Percentiles rank a stretch among this genome's conserved stretches.
Conservation (phyloP, 2,888 invertebrate species). For the Drosophila subsilvestris region DNA sequence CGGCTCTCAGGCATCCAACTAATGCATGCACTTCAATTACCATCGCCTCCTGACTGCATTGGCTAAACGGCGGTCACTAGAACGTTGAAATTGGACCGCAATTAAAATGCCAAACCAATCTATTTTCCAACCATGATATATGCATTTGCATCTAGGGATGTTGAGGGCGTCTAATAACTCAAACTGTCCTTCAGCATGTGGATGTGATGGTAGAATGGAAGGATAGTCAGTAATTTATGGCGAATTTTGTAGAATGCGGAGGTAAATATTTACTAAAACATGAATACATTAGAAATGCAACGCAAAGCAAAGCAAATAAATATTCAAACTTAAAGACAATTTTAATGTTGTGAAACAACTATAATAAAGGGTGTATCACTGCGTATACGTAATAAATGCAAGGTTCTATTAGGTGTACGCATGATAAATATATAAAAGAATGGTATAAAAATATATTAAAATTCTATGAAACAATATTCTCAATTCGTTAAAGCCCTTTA, state of each 20-base stretch:
- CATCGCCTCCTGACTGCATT: neutral
- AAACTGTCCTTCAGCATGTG: slow-evolving; percentile 44
- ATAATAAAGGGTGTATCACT: no score
- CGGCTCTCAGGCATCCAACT: no score
- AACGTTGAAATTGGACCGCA: slow-evolving; percentile 49
- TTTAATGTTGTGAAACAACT: no score
- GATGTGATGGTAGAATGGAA: neutral
- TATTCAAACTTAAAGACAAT: no score
- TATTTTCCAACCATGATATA: slow-evolving; percentile 55
- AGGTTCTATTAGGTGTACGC: neutral
- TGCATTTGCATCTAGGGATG: slow-evolving; percentile 22
- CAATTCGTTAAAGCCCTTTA: no score
- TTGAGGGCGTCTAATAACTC: slow-evolving; percentile 51
- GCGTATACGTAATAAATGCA: neutral
- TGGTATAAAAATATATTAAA: neutral
- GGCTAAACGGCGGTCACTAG: slow-evolving; percentile 20
- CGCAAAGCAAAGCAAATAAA: neutral
- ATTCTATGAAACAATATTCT: neutral
- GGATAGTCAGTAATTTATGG: slow-evolving; percentile 58
- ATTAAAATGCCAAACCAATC: slow-evolving; percentile 62
- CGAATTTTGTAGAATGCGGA: slow-evolving; percentile 25
- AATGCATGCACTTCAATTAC: neutral
- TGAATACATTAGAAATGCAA: neutral
- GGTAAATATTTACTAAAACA: slow-evolving; percentile 24
- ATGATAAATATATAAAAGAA: neutral